A percentile compares a stretch with the other conserved stretches of the same genome.
Evolutionary conservation across 2,888 invertebrate genomes (phyloP).

Genomic region (Pimpla rufipes): DNA sequence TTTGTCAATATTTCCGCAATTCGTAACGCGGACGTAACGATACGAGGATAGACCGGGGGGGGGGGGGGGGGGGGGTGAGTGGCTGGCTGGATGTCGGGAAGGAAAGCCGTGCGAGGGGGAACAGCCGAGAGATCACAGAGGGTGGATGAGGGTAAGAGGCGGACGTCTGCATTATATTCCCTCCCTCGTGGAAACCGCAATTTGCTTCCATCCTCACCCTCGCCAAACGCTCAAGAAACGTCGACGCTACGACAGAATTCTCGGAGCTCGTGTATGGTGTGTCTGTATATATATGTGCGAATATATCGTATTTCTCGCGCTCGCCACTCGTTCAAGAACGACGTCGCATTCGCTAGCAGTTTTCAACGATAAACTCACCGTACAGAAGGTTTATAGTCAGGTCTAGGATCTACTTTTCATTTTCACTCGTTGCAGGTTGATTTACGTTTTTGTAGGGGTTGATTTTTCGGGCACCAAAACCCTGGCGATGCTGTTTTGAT

Average conservation of each 20-base stretch:
- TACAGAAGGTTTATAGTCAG: no score
- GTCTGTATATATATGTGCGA: background rate
- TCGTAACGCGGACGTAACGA: conserved; percentile 68
- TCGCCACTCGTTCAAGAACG: background rate
- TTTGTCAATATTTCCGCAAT: conserved; percentile 74
- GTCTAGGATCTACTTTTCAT: no score
- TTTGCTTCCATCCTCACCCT: conserved; percentile 65
- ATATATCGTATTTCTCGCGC: background rate
- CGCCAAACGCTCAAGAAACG: conserved; percentile 23
- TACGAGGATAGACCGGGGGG: conserved; percentile 54
- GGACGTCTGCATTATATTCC: conserved; percentile 50
- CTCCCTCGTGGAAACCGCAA: conserved; percentile 66
- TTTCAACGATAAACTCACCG: conserved; percentile 43
- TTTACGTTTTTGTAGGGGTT: no score
- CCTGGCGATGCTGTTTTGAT: no score
- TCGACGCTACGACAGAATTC: conserved; percentile 18
- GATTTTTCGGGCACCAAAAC: no score
- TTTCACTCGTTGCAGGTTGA: no score
- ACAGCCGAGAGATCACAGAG: conserved; percentile 35
- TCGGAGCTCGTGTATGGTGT: background rate
- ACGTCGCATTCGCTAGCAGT: conserved; percentile 21
- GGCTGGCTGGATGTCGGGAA: conserved; percentile 33
- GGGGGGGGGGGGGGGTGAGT: conserved; percentile 42
- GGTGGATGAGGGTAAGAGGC: conserved; percentile 42
- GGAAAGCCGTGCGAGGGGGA: conserved; percentile 10